Conservation (phyloP, 2,888 invertebrate species). For the Panopea generosa region DNA sequence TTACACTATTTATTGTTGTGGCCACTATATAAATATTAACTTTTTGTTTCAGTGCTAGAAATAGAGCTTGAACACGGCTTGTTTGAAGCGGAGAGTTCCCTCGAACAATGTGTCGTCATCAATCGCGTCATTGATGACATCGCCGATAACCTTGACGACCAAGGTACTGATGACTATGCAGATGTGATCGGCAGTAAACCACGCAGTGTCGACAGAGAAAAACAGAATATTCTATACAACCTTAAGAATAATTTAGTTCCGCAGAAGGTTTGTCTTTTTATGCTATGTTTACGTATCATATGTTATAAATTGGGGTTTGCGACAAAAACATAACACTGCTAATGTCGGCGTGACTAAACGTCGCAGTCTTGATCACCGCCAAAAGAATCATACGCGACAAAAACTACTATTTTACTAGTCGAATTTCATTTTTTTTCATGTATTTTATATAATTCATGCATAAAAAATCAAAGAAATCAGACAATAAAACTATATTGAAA, state of each 20-base stretch:
- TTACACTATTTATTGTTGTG: too few species aligned
- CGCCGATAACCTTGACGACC: constrained; percentile 62
- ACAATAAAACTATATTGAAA: too few species aligned
- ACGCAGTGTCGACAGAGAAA: constrained; percentile 38
- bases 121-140: constrained; percentile 72
- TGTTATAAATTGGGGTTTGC: not conserved
- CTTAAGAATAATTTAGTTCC: constrained; percentile 57
- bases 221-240: constrained; percentile 44
- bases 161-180: constrained; percentile 68
- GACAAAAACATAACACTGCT: too few species aligned
- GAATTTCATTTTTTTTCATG: too few species aligned
- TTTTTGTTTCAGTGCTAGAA: constrained; percentile 73
- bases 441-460: too few species aligned
- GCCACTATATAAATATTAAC: too few species aligned
- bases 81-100: constrained; percentile 51
- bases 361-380: too few species aligned
- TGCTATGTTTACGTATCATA: not conserved
- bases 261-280: constrained; percentile 47
- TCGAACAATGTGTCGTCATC: constrained; percentile 70
- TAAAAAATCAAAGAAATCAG: too few species aligned
- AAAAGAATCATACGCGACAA: too few species aligned
- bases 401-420: too few species aligned
- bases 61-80: constrained; percentile 72
- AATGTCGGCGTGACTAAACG: too few species aligned
- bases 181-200: constrained; percentile 66